Conservation (phyloP, 2,797 vertebrate genomes). For the Eutrigla gurnardus region DNA sequence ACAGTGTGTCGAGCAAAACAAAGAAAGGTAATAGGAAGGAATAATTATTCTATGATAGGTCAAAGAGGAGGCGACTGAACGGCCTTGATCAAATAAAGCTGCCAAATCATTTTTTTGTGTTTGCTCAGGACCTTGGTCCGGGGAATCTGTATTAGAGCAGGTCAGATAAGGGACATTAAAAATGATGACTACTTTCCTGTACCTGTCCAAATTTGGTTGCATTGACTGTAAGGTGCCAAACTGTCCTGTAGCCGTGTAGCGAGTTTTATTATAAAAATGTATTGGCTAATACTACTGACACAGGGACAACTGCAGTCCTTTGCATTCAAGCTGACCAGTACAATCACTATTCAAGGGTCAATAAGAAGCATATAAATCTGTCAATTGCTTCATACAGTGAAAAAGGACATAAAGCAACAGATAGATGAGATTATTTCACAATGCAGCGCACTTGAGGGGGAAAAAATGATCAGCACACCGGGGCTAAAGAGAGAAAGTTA, state of each 20-base stretch:
- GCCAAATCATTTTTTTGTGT: conserved; percentile 30
- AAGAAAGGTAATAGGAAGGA: conserved; percentile 54
- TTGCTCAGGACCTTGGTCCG: conserved; percentile 9
- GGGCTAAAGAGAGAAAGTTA: conserved; percentile 38
- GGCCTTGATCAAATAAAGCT: conserved; percentile 41
- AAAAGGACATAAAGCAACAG: conserved; percentile 22
- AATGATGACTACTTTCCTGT: conserved; percentile 18
- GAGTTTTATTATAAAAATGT: background rate
- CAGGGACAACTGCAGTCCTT: background rate
- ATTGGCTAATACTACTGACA: background rate
- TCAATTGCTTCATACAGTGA: conserved; percentile 5
- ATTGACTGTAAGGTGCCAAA: conserved; percentile 5
- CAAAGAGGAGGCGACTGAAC: conserved; percentile 33
- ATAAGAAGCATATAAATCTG: conserved; percentile 5
- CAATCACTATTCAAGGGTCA: conserved; percentile 2
- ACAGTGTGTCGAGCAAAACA: conserved; percentile 54
- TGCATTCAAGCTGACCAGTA: background rate
- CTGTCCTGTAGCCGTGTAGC: background rate
- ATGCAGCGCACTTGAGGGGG: conserved; percentile 24
- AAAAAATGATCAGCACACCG: conserved; percentile 49
- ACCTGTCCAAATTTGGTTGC: background rate
- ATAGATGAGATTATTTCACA: conserved; percentile 19
- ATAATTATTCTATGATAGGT: conserved; percentile 55
- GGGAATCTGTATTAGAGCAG: conserved; percentile 4
- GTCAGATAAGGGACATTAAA: background rate